Percentiles rank a stretch among this genome's conserved stretches.
These are phyloP conservation scores for Heloderma charlesbogerti DNA, from an alignment of 2,113 vertebrate species.

Conservation along the genomic window DNA sequence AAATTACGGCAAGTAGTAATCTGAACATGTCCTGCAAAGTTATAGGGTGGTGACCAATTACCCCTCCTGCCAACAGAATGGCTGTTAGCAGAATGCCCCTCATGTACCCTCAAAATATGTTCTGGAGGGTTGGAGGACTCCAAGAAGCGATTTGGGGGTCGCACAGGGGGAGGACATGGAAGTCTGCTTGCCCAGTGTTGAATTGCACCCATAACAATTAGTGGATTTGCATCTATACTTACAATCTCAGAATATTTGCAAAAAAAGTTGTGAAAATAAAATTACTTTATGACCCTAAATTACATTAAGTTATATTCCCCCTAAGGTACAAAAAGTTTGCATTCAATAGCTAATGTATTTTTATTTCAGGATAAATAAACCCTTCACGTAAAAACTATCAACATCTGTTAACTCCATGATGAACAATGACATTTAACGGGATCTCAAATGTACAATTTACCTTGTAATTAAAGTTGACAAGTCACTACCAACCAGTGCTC, in stretches of 20 bases:
- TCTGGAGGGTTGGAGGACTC: no score
- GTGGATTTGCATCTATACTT: neutral
- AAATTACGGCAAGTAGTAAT: rapidly evolving
- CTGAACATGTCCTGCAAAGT: neutral
- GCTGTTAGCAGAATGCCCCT: no score
- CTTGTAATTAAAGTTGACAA: neutral
- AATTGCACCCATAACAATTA: no score
- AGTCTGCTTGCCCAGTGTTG: no score
- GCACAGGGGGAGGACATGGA: no score
- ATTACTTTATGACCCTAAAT: neutral
- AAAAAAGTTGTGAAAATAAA: neutral
- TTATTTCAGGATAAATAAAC: neutral
- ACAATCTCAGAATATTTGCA: neutral
- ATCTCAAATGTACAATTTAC: neutral
- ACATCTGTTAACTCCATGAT: neutral
- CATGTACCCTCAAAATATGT: no score
- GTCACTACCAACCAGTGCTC: neutral
- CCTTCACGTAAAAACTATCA: no score
- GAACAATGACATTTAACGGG: neutral
- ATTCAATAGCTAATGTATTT: neutral
- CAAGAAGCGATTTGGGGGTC: no score
- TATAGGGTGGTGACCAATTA: no score
- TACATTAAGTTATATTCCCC: neutral
- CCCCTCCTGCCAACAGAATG: no score
- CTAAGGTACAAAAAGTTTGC: neutral